Evolutionary conservation across 2,113 vertebrate species (phyloP).

Genomic region (Pheucticus melanocephalus): DNA sequence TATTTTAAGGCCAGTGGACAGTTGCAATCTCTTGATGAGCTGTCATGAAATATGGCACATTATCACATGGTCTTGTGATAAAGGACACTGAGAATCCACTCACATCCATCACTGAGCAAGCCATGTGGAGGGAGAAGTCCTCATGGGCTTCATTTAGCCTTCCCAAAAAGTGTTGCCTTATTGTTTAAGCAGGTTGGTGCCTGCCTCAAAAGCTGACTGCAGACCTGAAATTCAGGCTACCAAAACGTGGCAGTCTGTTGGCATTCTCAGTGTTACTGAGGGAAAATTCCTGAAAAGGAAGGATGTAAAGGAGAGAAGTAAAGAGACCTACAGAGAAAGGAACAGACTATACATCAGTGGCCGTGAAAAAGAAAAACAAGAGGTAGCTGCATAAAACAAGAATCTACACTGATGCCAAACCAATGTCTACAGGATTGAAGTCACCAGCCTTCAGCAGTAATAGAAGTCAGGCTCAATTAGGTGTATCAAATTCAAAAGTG

Average conservation of each 20-base stretch:
- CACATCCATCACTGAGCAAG: not conserved
- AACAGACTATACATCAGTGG: not conserved
- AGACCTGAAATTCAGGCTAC: not conserved
- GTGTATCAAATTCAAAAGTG: not conserved
- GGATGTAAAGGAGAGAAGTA: not conserved
- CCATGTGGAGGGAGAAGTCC: not conserved
- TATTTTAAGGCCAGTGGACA: not conserved
- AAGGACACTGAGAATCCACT: not conserved
- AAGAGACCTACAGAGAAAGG: not conserved
- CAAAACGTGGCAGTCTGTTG: not conserved
- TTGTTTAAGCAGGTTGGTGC: not conserved
- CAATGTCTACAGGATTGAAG: not conserved
- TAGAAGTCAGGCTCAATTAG: not conserved
- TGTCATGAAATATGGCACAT: not conserved
- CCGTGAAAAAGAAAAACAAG: not conserved
- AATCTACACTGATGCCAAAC: not conserved
- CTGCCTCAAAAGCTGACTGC: not conserved
- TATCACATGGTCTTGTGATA: not conserved
- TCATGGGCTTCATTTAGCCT: not conserved
- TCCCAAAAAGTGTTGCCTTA: not conserved
- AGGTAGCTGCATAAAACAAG: not conserved
- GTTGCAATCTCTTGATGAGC: not conserved
- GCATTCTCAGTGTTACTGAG: not conserved
- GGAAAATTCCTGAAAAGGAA: not conserved
- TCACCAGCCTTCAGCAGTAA: not conserved